These are phyloP conservation scores for Acleris cristana DNA, from an alignment of 2,888 invertebrate species.

Conservation along the genomic window DNA sequence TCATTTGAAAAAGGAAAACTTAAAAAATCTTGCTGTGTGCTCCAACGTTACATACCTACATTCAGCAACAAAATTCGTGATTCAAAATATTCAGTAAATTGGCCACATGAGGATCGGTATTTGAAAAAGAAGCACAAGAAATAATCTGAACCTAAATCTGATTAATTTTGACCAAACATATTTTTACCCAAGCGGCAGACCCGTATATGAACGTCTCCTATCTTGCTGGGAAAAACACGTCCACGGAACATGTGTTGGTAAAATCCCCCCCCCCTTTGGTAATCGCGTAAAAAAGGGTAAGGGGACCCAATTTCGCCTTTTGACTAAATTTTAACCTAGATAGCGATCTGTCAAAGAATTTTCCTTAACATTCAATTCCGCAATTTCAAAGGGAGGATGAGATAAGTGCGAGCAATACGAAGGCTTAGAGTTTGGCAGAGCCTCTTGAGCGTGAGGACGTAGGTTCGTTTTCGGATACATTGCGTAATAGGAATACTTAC, in stretches of 20 bases:
- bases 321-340: slow-evolving; percentile 36
- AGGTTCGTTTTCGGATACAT: neutral
- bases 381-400: slow-evolving; percentile 24
- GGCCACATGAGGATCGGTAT: too few relatives aligned
- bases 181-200: neutral
- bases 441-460: neutral
- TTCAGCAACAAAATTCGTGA: too few relatives aligned
- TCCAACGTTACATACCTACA: too few relatives aligned
- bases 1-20: too few relatives aligned
- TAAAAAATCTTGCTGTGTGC: too few relatives aligned
- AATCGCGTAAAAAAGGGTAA: slow-evolving; percentile 30
- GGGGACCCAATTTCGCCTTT: slow-evolving; percentile 29
- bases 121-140: too few relatives aligned
- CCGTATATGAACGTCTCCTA: neutral
- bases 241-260: slow-evolving; percentile 7
- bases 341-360: slow-evolving; percentile 35
- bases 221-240: neutral
- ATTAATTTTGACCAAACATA: neutral
- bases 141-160: too few relatives aligned
- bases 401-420: slow-evolving; percentile 15
- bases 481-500: too few relatives aligned
- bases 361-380: slow-evolving; percentile 34
- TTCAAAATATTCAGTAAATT: too few relatives aligned
- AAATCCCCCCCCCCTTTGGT: slow-evolving; percentile 20
- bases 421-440: neutral